Conservation (phyloP, 37 sponge, comb jelly and placozoan species). For the Aplysina aerophoba region DNA sequence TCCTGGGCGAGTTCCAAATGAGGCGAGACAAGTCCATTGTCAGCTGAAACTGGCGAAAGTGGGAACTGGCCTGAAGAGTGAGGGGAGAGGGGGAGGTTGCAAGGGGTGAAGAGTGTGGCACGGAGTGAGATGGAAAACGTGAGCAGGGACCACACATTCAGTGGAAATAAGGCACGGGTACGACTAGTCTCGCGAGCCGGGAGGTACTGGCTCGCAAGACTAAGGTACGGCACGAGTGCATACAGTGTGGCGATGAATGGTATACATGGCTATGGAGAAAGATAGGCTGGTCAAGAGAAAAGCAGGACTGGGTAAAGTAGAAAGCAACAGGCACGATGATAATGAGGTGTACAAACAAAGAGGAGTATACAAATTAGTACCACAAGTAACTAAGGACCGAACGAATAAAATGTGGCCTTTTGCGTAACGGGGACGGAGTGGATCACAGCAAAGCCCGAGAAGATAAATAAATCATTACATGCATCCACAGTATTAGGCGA, state of each 20-base stretch:
- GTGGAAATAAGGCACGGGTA: background rate
- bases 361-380: background rate
- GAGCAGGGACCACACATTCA: too few relatives aligned
- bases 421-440: too few relatives aligned
- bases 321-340: too few relatives aligned
- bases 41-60: constrained; percentile 80
- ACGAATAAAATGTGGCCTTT: too few relatives aligned
- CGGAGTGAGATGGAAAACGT: background rate
- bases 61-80: constrained; percentile 70
- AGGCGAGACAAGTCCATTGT: constrained; percentile 75
- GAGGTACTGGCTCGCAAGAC: background rate
- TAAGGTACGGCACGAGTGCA: background rate
- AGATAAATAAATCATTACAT: too few relatives aligned
- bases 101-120: background rate
- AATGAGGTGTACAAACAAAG: background rate
- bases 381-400: too few relatives aligned
- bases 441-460: too few relatives aligned
- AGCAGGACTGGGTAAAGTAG: background rate
- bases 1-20: constrained; percentile 78
- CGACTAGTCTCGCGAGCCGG: background rate
- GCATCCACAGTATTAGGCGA: too few relatives aligned
- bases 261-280: background rate
- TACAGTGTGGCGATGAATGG: background rate
- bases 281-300: background rate
- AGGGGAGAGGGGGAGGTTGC: background rate